Base-by-base conservation (phyloP, 2,888 invertebrate genomes). In the Amiota minor region DNA sequence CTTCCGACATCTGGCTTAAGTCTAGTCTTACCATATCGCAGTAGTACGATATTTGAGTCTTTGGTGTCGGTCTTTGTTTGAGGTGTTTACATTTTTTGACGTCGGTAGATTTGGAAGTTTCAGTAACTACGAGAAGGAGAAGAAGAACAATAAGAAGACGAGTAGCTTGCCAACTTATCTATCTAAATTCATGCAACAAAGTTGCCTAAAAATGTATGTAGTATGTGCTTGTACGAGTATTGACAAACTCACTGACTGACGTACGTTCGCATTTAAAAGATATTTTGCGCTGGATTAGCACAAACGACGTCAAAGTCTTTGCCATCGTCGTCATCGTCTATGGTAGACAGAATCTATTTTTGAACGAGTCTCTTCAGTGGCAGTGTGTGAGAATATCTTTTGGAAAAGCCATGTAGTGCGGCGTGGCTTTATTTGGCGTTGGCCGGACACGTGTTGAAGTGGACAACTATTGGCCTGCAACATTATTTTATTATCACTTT, bases 201-300 rank as follows among this genome's bases (percentile, higher is more conserved):
- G 8, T 20, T 53, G 53, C 53, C 12, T 53, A 53, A 53, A 53
- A 53, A 53, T 53, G 8, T 35, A 35, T 35, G 1, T 23, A 3
- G 35, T 35, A 35, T 14, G 16, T 53, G 3, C n/a, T 2, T 59
- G 18, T 59, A 1, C 20, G 10, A n/a, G n/a, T 20, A 59, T 59
- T 45, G 64, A 46, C 64, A 18, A 65, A 47, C 18, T 47, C 65
- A 20, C 67, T 68, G 75, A 73, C 76, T 76, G 81, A 79, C 79
- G 77, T 74, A 79, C 84, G 83, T 77, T 85, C 81, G 77, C 77
- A 85, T 83, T 83, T 84, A 79, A 81, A 80, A 80, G 82, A 80
- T 84, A 78, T 80, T 83, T 82, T 84, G 86, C 83, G 75, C 69
- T 75, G 83, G 84, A 84, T 85, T 83, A 83, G 67, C 53, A 68